Evolutionary conservation across 2,113 vertebrate species (phyloP), one percentile per base, ranked within the genome.

Genomic region (Hippolais icterina): DNA sequence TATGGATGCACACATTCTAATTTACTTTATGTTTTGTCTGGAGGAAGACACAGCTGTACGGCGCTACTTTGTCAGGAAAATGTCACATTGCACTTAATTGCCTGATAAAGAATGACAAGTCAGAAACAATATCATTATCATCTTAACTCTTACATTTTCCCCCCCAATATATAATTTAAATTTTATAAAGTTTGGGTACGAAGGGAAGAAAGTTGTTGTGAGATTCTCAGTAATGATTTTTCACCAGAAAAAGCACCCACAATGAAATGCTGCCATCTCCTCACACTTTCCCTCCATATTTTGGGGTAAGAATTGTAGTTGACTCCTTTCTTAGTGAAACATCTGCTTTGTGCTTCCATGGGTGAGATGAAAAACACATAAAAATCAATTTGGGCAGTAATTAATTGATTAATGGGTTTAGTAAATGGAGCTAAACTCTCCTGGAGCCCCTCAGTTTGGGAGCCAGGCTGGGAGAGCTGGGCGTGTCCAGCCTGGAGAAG

Each of bases 81-180:
- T 95, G 91, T 93, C 91, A 94, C 87, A 63, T 75, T 80, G 69
- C 79, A 76, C 94, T 94, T 95, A 97, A 96, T 97, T 96, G 93
- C 94, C 88, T 2, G 39, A 90, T 96, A 88, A 96, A 87, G 57
- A 91, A 93, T 92, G 92, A 87, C 93, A 82, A 93, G 95, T 71
- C 60, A 93, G 65, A 93, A 93, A 79, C 78, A 81, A 92, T 68
- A 50, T 11, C 52, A 18, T 74, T 83, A 82, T 71, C 24, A 4
- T 24, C 13, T 59, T 22, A 27, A 69, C 5, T 46, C 21, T 5
- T 18, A 23, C 18, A 31, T 75, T 15, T 29, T 8, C 4, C 2
- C 1, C 17, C 9, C 0, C 6, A 63, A 19, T 37, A 57, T 70
- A 42, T 41, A 89, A 78, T 89, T 87, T 87, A 78, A 65, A 87